Base-by-base conservation (phyloP, 2,113 vertebrate species). In the Hyperopisus bebe region DNA sequence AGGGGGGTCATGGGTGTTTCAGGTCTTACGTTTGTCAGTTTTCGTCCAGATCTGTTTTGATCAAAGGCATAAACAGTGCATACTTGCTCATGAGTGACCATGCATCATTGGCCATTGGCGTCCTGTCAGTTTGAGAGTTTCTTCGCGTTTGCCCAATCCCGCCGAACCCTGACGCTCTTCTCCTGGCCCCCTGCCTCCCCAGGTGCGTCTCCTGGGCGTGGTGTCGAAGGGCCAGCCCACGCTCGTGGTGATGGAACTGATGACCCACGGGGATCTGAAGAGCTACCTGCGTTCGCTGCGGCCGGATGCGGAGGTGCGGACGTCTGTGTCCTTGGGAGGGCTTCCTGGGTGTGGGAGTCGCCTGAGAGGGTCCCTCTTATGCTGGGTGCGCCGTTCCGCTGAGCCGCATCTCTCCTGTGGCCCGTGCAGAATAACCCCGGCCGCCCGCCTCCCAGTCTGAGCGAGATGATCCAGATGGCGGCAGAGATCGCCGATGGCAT, bases 401-500 rank as follows among this genome's bases (percentile, higher is more conserved):
- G 5, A 80, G 17, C 35, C 1, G 35, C 15, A 2, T 85, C 19
- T 39, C 13, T 1, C 44, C 86, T 42, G 42, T 58, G 39, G 50
- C 87, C 13, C 83, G 0, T 39, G 85, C 42, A 99, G 98, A 97
- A 98, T 83, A 99, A 99, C 92, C 98, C 98, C 0, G 98, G 98
- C 0, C 96, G 97, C 0, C 95, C 96, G 0, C 97, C 98, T 0
- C 98, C 98, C 0, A 97, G 96, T 0, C 94, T 99, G 89, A 95
- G 97, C 90, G 97, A 99, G 91, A 99, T 99, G 96, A 97, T 98
- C 88, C 98, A 98, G 96, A 99, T 99, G 97, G 96, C 98, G 0
- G 98, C 97, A 0, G 98, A 99, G 94, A 99, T 99, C 0, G 98
- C 98, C 0, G 98, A 99, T 0, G 98, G 98, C 58, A 99, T 99